Base-by-base conservation (phyloP, 2,113 vertebrate genomes). In the Scopus umbretta region DNA sequence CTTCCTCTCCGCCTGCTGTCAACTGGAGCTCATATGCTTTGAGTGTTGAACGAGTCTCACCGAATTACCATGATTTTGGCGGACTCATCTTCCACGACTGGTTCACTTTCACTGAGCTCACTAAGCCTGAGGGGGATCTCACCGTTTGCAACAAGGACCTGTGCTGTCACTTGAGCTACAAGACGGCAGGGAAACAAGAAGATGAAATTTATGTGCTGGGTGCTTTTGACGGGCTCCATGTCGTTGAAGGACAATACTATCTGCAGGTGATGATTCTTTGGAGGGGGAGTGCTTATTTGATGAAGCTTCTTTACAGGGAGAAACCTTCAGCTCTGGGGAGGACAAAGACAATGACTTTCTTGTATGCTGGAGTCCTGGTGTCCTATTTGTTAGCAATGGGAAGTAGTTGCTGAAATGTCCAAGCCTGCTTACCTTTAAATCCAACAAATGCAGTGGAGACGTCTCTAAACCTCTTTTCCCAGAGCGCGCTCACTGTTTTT, bases 91-190 rank as follows among this genome's bases (percentile, higher is more conserved):
- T 98, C 92, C 75, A 94, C 16, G 98, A 98, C 80, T 11, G 6
- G 22, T 98, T 97, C 79, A 98, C 95, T 66, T 98, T 98, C 66
- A 96, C 49, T 0, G 92, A 97, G 32, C 95, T 98, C 61, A 68
- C 75, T 18, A 87, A 89, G 34, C 78, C 85, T 30, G 91, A 38
- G 27, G 97, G 93, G 56, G 94, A 94, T 76, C 16, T 90, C 66
- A 95, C 96, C 2, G 45, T 98, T 81, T 98, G 97, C 75, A 98
- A 98, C 87, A 98, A 98, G 15, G 83, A 93, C 16, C 93, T 98
- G 65, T 98, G 97, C 67, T 98, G 98, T 90, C 97, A 98, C 55
- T 89, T 98, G 93, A 94, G 50, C 50, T 98, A 98, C 53, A 85
- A 73, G 67, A 97, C 97, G 95, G 75, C 50, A 38, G 73, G 88